Conservation (phyloP, 2,888 invertebrate species). For the Euzophera pinguis region DNA sequence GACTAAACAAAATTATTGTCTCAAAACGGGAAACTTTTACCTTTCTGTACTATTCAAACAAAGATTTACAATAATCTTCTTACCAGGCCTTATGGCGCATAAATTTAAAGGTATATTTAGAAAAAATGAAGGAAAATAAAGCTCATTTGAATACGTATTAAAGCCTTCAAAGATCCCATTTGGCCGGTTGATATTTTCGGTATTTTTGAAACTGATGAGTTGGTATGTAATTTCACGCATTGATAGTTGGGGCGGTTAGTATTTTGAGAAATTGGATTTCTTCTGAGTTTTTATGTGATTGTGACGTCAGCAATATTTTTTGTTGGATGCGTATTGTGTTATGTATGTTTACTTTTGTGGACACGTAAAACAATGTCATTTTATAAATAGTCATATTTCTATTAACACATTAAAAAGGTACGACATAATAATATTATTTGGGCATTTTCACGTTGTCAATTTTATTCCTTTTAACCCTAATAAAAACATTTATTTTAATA, state of each 20-base stretch:
- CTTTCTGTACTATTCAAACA: neutral
- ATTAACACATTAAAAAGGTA: too few species aligned
- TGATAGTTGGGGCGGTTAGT: constrained; percentile 12
- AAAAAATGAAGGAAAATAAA: constrained; percentile 28
- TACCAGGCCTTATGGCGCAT: constrained; percentile 2
- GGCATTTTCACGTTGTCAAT: too few species aligned
- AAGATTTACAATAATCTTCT: constrained; percentile 3
- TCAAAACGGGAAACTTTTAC: neutral
- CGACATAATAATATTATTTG: too few species aligned
- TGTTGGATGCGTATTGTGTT: too few species aligned
- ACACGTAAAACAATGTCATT: too few species aligned
- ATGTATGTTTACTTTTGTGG: too few species aligned
- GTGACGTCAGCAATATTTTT: too few species aligned
- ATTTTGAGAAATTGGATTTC: neutral
- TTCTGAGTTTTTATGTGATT: neutral
- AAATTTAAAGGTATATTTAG: neutral
- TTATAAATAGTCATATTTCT: too few species aligned
- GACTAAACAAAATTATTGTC: too few species aligned
- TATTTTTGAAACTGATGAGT: constrained; percentile 6
- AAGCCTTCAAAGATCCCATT: constrained; percentile 21
- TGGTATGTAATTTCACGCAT: constrained; percentile 2
- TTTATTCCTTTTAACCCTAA: too few species aligned
- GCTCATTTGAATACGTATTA: constrained; percentile 52
- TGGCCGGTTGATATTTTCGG: constrained; percentile 17
- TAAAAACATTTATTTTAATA: too few species aligned